Evolutionary conservation across 2,113 vertebrate genomes (phyloP).

Genomic region (Catharus minimus): DNA sequence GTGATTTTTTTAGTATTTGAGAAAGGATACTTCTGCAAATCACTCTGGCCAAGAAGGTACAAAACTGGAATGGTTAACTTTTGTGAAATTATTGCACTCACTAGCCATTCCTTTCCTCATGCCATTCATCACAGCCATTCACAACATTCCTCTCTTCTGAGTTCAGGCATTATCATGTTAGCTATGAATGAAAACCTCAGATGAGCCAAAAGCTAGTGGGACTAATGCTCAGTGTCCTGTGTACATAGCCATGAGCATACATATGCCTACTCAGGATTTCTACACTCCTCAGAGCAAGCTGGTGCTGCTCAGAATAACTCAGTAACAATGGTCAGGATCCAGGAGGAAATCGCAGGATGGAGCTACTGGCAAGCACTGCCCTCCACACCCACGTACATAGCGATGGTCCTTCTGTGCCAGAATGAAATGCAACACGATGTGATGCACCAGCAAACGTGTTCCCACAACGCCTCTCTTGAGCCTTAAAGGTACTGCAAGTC

Average conservation of each 20-base stretch:
- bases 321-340: background rate
- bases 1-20: background rate
- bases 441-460: background rate
- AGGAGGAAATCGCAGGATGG: background rate
- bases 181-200: background rate
- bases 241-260: background rate
- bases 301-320: background rate
- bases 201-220: background rate
- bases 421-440: rapidly evolving
- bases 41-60: background rate
- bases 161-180: background rate
- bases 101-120: background rate
- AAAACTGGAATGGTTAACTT: background rate
- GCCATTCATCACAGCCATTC: background rate
- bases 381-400: rapidly evolving
- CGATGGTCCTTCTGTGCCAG: background rate
- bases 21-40: background rate
- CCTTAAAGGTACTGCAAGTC: background rate
- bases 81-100: background rate
- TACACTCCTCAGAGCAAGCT: background rate
- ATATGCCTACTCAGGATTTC: background rate
- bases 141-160: background rate
- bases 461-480: background rate
- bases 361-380: background rate
- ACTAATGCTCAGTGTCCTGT: background rate